Evolutionary conservation across 1,140 invertebrate genomes (phyloP).

Genomic region (Dolichoris vasculosae): DNA sequence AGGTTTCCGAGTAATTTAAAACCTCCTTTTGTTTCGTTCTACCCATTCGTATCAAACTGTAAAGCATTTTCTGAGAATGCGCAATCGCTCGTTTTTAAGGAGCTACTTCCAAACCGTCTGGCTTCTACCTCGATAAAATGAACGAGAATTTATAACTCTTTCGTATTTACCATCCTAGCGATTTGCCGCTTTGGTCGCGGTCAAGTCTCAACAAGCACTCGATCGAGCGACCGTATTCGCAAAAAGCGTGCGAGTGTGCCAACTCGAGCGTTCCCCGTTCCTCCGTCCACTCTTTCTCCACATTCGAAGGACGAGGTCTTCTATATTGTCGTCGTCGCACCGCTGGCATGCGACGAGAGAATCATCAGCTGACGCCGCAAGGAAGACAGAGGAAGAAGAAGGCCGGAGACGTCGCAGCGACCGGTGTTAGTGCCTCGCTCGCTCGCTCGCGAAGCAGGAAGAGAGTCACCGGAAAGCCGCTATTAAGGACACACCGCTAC

Average conservation of each 20-base stretch:
- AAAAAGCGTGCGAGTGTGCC: not conserved
- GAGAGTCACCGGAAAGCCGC: conserved; percentile 35
- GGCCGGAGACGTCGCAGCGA: not conserved
- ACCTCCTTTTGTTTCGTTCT: too few species aligned
- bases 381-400: not conserved
- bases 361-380: not conserved
- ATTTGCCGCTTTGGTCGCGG: not conserved
- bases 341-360: not conserved
- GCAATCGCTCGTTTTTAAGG: not conserved
- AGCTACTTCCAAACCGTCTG: not conserved
- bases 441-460: conserved; percentile 51
- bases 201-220: not conserved
- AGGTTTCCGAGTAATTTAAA: too few species aligned
- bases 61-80: too few species aligned
- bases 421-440: too few species aligned
- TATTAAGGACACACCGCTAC: conserved; percentile 24
- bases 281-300: not conserved
- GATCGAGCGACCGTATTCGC: not conserved
- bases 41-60: too few species aligned
- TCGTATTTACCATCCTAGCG: not conserved
- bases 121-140: not conserved
- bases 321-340: conserved; percentile 6
- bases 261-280: not conserved
- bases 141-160: not conserved
- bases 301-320: conserved; percentile 61